Base-by-base conservation (phyloP, 2,888 invertebrate species). In the Cryptosula pallasiana region DNA sequence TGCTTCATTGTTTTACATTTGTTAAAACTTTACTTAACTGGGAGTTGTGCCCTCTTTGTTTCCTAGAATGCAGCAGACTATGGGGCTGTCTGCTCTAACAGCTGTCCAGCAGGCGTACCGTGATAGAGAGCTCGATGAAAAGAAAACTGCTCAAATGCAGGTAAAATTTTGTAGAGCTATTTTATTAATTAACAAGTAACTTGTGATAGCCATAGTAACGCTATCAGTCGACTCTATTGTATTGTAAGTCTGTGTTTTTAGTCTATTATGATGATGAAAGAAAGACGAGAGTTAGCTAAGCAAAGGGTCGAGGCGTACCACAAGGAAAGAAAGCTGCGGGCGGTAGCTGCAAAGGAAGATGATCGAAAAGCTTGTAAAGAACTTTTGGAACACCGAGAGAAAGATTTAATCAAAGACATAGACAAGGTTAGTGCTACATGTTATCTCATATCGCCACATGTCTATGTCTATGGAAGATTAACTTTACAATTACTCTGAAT, bases 101-200 rank as follows among this genome's bases (percentile, higher is more conserved):
- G 83, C 84, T 32, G 81, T 84, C 1, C 82, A 83, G 71, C 80
- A 81, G 73, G 84, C 84, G 0, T 84, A 84, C 74, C 77, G 77
- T 71, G 82, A 82, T 54, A 73, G 83, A 34, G 79, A 81, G 72
- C 79, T 79, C 71, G 80, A 81, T 2, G 82, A 83, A 73, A 76
- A 75, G 69, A 75, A 77, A 32, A 80, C 79, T 3, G 76, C 76
- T 2, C 81, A 78, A 72, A 79, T 80, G 78, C 81, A 81, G 63
- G 63, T 63, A 23, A 45, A n/a, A n/a, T n/a, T n/a, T n/a, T n/a
- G n/a, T n/a, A n/a, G n/a, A n/a, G n/a, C n/a, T n/a, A n/a, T n/a
- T n/a, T n/a, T n/a, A n/a, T n/a, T n/a, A n/a, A n/a, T n/a, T n/a
- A n/a, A n/a, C n/a, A n/a, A n/a, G n/a, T n/a, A n/a, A n/a, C n/a